Conservation (phyloP, 1,140 invertebrate genomes). For the Mya arenaria region DNA sequence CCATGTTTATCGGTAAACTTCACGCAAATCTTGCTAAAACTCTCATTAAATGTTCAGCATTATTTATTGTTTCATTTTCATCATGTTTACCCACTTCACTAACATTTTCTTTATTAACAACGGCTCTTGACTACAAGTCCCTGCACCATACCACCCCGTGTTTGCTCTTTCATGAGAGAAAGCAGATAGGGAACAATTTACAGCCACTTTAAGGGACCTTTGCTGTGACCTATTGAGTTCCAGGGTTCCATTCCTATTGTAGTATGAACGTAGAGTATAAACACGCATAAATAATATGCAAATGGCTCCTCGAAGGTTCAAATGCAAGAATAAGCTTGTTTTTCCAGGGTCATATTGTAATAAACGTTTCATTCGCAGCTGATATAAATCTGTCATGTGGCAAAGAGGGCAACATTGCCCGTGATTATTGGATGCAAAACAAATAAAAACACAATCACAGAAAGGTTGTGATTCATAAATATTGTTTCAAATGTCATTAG, state of each 20-base stretch:
- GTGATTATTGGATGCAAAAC: no score
- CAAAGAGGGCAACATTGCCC: no score
- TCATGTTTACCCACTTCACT: slow-evolving; percentile 36
- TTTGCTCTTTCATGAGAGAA: slow-evolving; percentile 37
- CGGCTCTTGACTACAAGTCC: slow-evolving; percentile 9
- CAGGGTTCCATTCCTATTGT: slow-evolving; percentile 34
- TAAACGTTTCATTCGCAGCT: slow-evolving; percentile 13
- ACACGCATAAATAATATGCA: slow-evolving; percentile 44
- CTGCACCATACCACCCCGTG: slow-evolving; percentile 23
- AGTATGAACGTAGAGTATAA: slow-evolving; percentile 23
- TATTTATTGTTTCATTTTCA: slow-evolving; percentile 54
- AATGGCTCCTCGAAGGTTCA: slow-evolving; percentile 23
- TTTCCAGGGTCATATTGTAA: slow-evolving; percentile 18
- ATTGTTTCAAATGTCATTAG: no score
- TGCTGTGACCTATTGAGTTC: background rate
- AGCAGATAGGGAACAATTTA: background rate
- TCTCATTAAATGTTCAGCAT: slow-evolving; percentile 43
- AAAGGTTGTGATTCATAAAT: no score
- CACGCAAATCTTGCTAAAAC: slow-evolving; percentile 53
- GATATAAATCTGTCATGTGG: slow-evolving; percentile 24
- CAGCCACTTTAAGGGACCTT: background rate
- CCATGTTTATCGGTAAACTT: slow-evolving; percentile 43
- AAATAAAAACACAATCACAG: no score
- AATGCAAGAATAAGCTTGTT: slow-evolving; percentile 46
- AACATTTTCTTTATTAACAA: slow-evolving; percentile 52